phyloP scores from a whole-genome alignment of 2,113 vertebrate genomes.

The Polypterus bichir region DNA sequence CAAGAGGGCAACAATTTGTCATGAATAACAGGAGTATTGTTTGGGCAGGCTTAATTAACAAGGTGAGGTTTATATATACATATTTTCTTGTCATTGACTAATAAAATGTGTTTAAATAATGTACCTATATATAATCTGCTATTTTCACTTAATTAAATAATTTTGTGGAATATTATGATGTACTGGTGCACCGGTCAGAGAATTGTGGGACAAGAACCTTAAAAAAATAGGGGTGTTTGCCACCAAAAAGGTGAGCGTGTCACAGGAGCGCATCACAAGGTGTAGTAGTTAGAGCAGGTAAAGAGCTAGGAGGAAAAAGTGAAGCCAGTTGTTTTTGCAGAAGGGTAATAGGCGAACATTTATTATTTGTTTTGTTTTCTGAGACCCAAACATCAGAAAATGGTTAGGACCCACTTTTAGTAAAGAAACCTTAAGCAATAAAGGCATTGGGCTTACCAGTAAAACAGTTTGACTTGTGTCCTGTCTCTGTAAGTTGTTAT shows the following conservation, averaged over 20 bases:
- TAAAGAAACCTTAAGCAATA: too few species aligned
- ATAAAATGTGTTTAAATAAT: conserved; percentile 20
- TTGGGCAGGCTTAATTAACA: conserved; percentile 33
- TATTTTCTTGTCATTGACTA: conserved; percentile 18
- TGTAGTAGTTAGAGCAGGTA: too few species aligned
- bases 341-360: too few species aligned
- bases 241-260: too few species aligned
- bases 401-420: too few species aligned
- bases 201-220: conserved; percentile 20
- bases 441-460: neutral
- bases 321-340: too few species aligned
- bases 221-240: neutral
- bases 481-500: too few species aligned
- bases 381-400: too few species aligned
- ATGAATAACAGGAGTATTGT: conserved; percentile 29
- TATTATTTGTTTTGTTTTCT: too few species aligned
- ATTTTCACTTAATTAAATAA: neutral
- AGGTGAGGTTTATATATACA: neutral
- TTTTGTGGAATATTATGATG: too few species aligned
- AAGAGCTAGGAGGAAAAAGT: too few species aligned
- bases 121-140: neutral
- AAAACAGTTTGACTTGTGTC: neutral
- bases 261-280: too few species aligned
- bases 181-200: conserved; percentile 22
- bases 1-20: conserved; percentile 25